Evolutionary conservation across 2,888 invertebrate genomes (phyloP), one percentile per base, ranked within the genome.

Genomic region (Melipona bicolor): DNA sequence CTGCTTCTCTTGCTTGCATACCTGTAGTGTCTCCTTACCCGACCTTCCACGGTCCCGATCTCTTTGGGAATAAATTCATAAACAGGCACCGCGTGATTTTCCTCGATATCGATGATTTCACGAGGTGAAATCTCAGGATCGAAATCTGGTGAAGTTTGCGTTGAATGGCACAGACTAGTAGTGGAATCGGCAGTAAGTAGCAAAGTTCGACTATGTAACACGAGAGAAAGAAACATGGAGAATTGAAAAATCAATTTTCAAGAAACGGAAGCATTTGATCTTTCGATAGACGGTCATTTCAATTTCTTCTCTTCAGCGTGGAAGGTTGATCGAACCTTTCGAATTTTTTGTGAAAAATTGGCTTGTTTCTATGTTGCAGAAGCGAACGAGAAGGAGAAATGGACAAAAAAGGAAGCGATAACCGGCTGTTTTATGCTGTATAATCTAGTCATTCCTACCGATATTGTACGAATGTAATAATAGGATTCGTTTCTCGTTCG

Each of bases 391-490:
- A 19, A n/a, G 36, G 36, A 50, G 49, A 49, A 77, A 65, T 61
- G 75, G 74, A 27, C 72, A 52, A 73, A 52, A 73, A 71, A 61
- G 68, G 54, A 61, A 85, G 49, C 50, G 77, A 86, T 77, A 77
- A 90, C 77, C 85, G 90, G 92, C 91, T 92, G 90, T 92, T 90
- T 88, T 87, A 90, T 86, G 79, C 88, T 90, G 91, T 93, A 92
- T 93, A 93, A 93, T 93, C 93, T 94, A 94, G 94, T 94, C 93
- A 93, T 92, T 43, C 43, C 43, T 43, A 91, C 87, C 77, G 88
- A 76, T 91, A 78, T 85, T 79, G 86, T 89, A 88, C 86, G 80
- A 59, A 69, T 83, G 68, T 81, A 79, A 84, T 79, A 78, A 77
- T 78, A 73, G 24, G 68, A 82, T 79, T 67, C 76, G 72, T 43